Evolutionary conservation across 2,113 vertebrate genomes (phyloP).

Genomic region (Cephalopholis sonnerati): DNA sequence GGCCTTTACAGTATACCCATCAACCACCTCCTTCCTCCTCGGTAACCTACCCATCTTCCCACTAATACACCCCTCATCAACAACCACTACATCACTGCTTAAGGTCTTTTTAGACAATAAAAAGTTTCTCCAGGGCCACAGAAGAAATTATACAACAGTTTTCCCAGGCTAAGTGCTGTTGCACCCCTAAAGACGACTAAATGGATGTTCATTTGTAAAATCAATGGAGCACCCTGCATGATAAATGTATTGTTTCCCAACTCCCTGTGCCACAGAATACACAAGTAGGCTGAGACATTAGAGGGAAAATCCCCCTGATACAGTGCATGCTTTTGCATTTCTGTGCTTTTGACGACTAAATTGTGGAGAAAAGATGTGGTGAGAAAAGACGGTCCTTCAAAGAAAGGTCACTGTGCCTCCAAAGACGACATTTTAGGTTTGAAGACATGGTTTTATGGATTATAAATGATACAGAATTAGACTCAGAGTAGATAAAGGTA

Average conservation of each 20-base stretch:
- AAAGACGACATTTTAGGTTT: conserved; percentile 28
- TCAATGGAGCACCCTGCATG: not conserved
- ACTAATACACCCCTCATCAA: not conserved
- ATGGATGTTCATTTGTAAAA: not conserved
- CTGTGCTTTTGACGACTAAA: not conserved
- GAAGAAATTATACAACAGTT: not conserved
- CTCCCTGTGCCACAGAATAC: not conserved
- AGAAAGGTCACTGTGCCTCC: conserved; percentile 14
- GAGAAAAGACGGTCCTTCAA: conserved; percentile 1
- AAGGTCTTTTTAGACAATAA: not conserved
- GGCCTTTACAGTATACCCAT: too few species aligned
- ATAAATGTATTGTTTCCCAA: not conserved
- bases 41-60: too few species aligned
- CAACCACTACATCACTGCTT: too few species aligned
- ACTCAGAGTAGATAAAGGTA: conserved; percentile 34
- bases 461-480: conserved; percentile 21
- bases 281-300: not conserved
- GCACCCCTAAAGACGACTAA: not conserved
- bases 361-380: not conserved
- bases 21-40: too few species aligned
- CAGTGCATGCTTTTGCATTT: not conserved
- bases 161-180: not conserved
- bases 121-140: not conserved
- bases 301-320: not conserved
- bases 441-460: conserved; percentile 15